Evolutionary conservation across 2,797 vertebrate species (phyloP).

Genomic region (Oophaga sylvatica): DNA sequence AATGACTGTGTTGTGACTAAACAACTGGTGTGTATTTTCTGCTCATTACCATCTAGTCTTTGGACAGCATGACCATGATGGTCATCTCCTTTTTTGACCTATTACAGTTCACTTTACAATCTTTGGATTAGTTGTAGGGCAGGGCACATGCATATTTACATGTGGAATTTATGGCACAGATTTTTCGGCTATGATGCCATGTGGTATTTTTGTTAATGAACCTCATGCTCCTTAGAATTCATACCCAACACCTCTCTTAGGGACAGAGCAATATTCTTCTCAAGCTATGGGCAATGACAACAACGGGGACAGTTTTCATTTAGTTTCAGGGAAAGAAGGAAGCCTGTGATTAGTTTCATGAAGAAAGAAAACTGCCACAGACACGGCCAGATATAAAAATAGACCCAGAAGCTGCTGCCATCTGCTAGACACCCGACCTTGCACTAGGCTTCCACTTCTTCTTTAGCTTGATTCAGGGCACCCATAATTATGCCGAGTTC

Average conservation of each 20-base stretch:
- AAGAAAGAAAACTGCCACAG: constrained; percentile 41
- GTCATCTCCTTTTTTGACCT: constrained; percentile 2
- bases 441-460: constrained; percentile 47
- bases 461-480: constrained; percentile 39
- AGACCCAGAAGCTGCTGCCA: constrained; percentile 51
- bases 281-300: background rate
- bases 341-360: constrained; percentile 23
- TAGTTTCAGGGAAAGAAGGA: constrained; percentile 7
- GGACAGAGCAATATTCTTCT: background rate
- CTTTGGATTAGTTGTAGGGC: constrained; percentile 8
- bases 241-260: background rate
- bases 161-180: constrained; percentile 48
- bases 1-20: background rate
- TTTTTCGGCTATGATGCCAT: constrained; percentile 47
- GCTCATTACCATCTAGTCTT: background rate
- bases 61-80: background rate
- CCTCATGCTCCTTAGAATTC: background rate
- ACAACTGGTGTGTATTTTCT: background rate
- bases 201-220: constrained; percentile 36
- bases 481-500: constrained; percentile 35
- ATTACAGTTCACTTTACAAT: background rate
- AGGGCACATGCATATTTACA: constrained; percentile 21
- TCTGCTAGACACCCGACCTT: constrained; percentile 61
- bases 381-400: constrained; percentile 57
- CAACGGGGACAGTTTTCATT: background rate